These are phyloP conservation scores for Regulus satrapa DNA, from an alignment of 2,113 vertebrate genomes.

Conservation along the genomic window DNA sequence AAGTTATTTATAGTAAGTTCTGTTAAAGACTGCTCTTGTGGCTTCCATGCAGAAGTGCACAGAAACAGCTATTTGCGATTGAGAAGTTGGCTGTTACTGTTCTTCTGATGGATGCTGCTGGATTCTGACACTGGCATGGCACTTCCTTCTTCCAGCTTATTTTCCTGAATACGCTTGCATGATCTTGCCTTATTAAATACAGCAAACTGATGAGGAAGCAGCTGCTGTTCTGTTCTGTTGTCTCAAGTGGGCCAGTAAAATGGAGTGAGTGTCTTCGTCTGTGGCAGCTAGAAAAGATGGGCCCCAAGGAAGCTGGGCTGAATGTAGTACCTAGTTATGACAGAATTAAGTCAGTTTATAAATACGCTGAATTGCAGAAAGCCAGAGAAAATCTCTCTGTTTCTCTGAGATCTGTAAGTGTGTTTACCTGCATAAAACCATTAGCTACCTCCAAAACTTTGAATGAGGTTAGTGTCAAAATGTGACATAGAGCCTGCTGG, in stretches of 20 bases:
- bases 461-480: background rate
- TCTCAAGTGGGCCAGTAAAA: background rate
- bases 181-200: background rate
- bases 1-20: background rate
- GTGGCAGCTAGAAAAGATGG: background rate
- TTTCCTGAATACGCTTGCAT: background rate
- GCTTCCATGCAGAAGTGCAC: conserved; percentile 51
- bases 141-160: background rate
- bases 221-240: background rate
- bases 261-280: background rate
- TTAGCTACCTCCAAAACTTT: background rate
- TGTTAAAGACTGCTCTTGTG: conserved; percentile 9
- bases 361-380: background rate
- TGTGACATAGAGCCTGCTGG: background rate
- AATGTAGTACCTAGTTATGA: background rate
- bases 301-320: background rate
- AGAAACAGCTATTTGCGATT: conserved; percentile 39
- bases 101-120: conserved; percentile 56
- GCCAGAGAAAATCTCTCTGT: background rate
- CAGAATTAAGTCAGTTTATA: background rate
- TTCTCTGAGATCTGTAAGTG: background rate
- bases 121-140: conserved; percentile 4
- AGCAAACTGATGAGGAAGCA: background rate
- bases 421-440: background rate
- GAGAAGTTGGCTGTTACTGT: conserved; percentile 49